Evolutionary conservation across 2,797 vertebrate species (phyloP).

Genomic region (Psittacula derbiana): DNA sequence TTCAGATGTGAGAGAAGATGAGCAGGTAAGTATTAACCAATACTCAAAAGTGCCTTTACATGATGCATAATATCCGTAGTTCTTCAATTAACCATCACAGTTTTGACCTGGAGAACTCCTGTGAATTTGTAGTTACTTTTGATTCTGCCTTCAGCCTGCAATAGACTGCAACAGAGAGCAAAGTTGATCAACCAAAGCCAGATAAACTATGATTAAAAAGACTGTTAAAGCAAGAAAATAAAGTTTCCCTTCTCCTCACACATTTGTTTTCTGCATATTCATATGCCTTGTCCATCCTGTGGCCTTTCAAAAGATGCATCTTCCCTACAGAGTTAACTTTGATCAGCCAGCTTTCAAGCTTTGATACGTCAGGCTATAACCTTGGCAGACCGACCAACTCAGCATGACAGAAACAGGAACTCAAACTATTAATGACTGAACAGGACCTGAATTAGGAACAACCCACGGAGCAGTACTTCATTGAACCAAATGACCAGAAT

Average conservation of each 20-base stretch:
- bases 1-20: not conserved
- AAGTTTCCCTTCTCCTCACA: not conserved
- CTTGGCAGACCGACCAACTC: not conserved
- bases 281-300: not conserved
- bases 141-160: not conserved
- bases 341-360: not conserved
- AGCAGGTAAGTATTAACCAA: not conserved
- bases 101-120: not conserved
- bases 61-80: not conserved
- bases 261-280: not conserved
- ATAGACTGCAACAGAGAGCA: not conserved
- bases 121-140: not conserved
- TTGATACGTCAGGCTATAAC: not conserved
- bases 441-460: not conserved
- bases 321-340: not conserved
- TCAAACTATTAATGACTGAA: not conserved
- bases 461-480: not conserved
- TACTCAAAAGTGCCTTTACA: not conserved
- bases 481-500: not conserved
- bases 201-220: not conserved
- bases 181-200: not conserved
- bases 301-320: not conserved
- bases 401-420: not conserved
- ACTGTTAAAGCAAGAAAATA: not conserved
- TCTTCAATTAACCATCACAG: not conserved